A percentile compares a stretch with the other conserved stretches of the same genome.
These are phyloP conservation scores for Oryzias javanicus DNA, from an alignment of 2,113 vertebrate genomes.

Conservation along the genomic window DNA sequence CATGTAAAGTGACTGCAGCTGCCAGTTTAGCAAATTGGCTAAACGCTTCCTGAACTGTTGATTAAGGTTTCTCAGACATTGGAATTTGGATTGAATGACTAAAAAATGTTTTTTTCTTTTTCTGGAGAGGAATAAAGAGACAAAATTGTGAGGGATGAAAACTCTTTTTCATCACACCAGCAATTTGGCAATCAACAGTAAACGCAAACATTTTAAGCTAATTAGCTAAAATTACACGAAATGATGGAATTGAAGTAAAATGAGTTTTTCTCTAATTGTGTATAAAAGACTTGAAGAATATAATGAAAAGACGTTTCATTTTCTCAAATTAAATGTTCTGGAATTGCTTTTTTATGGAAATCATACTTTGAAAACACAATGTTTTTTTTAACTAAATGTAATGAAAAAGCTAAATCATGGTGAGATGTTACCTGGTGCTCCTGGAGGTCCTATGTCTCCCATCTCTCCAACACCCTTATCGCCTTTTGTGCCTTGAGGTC, in stretches of 20 bases:
- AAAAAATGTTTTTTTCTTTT: constrained; percentile 14
- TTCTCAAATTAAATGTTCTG: too few species aligned
- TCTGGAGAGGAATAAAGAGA: neutral
- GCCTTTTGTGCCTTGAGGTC: constrained; percentile 86
- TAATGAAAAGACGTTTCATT: neutral
- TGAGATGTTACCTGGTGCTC: constrained; percentile 83
- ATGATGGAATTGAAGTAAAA: neutral
- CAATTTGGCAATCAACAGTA: constrained; percentile 22
- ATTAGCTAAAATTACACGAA: constrained; percentile 9
- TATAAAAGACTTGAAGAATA: neutral
- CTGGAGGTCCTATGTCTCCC: constrained; percentile 89
- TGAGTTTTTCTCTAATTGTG: neutral
- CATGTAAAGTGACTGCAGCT: constrained; percentile 13
- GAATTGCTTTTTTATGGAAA: too few species aligned
- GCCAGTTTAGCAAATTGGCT: constrained; percentile 18
- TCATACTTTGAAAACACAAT: neutral
- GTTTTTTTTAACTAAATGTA: neutral
- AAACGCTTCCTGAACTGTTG: constrained; percentile 16
- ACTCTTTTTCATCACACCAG: constrained; percentile 7
- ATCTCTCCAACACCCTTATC: constrained; percentile 87
- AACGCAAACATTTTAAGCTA: constrained; percentile 14
- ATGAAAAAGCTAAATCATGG: neutral
- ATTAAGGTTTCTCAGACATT: constrained; percentile 15
- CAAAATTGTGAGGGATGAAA: constrained; percentile 1
- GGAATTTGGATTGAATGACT: constrained; percentile 19